phyloP scores from a whole-genome alignment of 2,888 invertebrate genomes.

The Cataglyphis rosenhaueri region DNA sequence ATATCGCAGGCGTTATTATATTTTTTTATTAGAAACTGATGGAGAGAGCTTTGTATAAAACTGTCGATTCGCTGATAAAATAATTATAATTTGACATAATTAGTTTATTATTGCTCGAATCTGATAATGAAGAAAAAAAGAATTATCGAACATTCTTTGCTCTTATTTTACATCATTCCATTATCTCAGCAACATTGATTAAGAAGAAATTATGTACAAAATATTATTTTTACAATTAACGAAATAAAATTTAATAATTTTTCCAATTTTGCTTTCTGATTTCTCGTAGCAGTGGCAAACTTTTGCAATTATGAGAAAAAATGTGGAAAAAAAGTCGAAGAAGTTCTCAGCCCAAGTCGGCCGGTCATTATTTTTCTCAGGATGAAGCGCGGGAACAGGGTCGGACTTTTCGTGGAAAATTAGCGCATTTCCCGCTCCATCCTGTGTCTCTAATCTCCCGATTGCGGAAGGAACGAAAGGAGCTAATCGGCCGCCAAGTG shows the following conservation, averaged over 20 bases:
- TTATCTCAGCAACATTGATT: not conserved
- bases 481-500: conserved; percentile 72
- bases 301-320: conserved; percentile 16
- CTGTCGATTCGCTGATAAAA: not conserved
- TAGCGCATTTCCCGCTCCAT: conserved; percentile 36
- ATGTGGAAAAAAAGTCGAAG: not conserved
- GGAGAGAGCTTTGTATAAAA: not conserved
- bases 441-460: conserved; percentile 56
- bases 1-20: not conserved
- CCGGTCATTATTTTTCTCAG: conserved; percentile 1
- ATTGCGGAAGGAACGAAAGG: conserved; percentile 66
- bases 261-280: conserved; percentile 15
- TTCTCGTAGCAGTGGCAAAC: not conserved
- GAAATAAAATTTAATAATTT: conserved; percentile 23
- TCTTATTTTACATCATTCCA: not conserved
- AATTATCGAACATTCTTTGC: not conserved
- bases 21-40: not conserved
- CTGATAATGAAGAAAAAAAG: not conserved
- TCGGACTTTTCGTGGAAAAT: conserved; percentile 22
- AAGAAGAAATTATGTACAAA: not conserved
- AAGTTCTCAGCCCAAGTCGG: not conserved
- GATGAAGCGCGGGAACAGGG: not conserved
- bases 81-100: not conserved
- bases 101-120: conserved; percentile 2
- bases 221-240: conserved; percentile 2